These are phyloP conservation scores for Carcharodon carcharias DNA, from an alignment of 2,797 vertebrate species.

Conservation along the genomic window DNA sequence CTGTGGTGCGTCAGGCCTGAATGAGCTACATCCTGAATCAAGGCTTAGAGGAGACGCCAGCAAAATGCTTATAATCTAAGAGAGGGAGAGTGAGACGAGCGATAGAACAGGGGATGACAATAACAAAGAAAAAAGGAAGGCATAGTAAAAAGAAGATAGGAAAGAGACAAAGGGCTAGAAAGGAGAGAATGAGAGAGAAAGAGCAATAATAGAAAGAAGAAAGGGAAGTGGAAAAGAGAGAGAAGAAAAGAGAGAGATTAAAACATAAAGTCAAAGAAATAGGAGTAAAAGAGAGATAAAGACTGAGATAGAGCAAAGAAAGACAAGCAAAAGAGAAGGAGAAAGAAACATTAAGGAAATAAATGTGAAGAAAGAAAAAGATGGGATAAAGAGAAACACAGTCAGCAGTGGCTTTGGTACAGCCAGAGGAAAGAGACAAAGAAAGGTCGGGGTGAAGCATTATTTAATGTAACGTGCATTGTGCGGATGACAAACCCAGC, in stretches of 20 bases:
- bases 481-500: slow-evolving; percentile 10
- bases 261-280: background rate
- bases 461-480: slow-evolving; percentile 1
- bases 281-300: background rate
- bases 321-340: background rate
- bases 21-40: background rate
- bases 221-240: background rate
- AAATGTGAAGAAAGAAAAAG: background rate
- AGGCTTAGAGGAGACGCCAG: background rate
- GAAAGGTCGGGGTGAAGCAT: background rate
- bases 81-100: background rate
- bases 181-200: background rate
- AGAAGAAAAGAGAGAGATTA: background rate
- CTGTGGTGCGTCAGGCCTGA: background rate
- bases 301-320: background rate
- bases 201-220: background rate
- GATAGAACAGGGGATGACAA: background rate
- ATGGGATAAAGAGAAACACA: background rate
- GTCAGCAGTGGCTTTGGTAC: background rate
- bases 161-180: background rate
- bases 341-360: background rate
- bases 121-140: background rate
- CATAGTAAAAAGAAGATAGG: background rate
- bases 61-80: background rate
- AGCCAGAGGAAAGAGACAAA: background rate